These are phyloP conservation scores for Chrysolophus pictus DNA, from an alignment of 2,797 vertebrate genomes.

Conservation along the genomic window DNA sequence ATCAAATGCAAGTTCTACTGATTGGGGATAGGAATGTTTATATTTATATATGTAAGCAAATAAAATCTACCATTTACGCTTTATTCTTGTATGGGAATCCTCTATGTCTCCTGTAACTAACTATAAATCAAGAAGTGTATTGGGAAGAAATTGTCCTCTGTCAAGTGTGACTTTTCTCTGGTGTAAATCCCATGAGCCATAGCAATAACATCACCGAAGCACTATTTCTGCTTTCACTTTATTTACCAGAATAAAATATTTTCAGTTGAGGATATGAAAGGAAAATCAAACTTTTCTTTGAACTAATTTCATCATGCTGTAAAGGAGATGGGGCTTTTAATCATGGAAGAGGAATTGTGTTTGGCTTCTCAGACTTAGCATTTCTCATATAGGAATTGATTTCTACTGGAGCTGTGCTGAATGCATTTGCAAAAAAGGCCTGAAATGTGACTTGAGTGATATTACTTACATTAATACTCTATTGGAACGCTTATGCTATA, in stretches of 20 bases:
- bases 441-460: background rate
- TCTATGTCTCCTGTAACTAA: background rate
- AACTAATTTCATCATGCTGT: background rate
- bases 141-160: background rate
- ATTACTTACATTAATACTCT: background rate
- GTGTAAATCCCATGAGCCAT: accelerated
- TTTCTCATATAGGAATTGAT: background rate
- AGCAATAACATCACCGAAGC: background rate
- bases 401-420: background rate
- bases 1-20: background rate
- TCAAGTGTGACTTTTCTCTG: background rate
- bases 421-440: background rate
- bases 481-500: background rate
- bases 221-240: background rate
- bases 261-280: background rate
- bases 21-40: background rate
- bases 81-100: background rate
- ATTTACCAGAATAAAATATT: background rate
- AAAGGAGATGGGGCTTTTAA: background rate
- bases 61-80: background rate
- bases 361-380: background rate
- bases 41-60: background rate
- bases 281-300: background rate
- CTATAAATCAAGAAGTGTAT: background rate
- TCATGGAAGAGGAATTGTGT: background rate